Base-by-base conservation (phyloP, 2,113 vertebrate species). In the Porphyrio hochstetteri region DNA sequence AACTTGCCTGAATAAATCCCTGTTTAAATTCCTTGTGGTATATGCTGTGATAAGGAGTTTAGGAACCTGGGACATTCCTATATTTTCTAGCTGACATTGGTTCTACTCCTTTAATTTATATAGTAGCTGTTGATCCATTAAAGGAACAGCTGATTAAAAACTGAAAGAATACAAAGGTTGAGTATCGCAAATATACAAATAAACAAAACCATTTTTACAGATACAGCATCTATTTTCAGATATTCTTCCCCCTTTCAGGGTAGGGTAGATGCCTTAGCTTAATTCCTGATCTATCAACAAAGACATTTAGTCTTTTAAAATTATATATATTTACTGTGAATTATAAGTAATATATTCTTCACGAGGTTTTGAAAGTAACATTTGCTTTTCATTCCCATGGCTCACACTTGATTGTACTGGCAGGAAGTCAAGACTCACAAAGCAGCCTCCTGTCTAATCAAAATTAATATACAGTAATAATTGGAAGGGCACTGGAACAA, bases 381-480 rank as follows among this genome's bases (percentile, higher is more conserved):
- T 97, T 98, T 98, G 90, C 92, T 97, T 97, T 95, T 96, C 93
- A 86, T 96, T 96, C 95, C 97, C 94, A 94, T 90, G 94, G 95
- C 93, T 97, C 93, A 71, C 78, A 95, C 96, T 97, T 96, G 95
- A 97, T 97, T 97, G 86, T 94, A 87, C 96, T 97, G 97, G 97
- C 96, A 97, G 93, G 86, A 95, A 98, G 92, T 97, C 97, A 98
- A 97, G 83, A 95, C 86, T 96, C 88, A 97, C 95, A 98, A 96
- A 97, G 88, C 95, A 94, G 88, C 96, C 96, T 97, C 97, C 95
- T 98, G 97, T 95, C 97, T 97, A 97, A 98, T 97, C 96, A 96
- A 97, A 98, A 98, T 98, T 97, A 98, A 97, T 97, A 97, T 95
- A 96, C 93, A 97, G 94, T 95, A 97, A 97, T 97, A 97, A 98